Percentiles rank a stretch among this genome's conserved stretches.
phyloP scores from a whole-genome alignment of 2,113 vertebrate species.

The Pholis gunnellus region DNA sequence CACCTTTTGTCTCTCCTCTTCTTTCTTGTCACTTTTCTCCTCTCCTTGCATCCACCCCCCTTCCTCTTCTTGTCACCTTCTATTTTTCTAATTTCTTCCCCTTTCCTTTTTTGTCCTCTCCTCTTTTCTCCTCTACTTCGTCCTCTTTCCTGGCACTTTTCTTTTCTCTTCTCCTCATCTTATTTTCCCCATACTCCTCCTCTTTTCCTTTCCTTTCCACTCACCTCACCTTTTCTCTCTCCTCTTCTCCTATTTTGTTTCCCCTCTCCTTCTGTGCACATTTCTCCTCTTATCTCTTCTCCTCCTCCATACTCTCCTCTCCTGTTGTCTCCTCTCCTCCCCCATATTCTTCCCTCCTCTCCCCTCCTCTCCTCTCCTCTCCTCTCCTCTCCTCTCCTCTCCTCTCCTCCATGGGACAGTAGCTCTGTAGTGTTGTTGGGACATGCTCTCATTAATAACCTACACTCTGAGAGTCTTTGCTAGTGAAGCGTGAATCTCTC shows the following conservation, averaged over 20 bases:
- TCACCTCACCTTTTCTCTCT: not conserved
- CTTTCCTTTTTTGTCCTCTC: not conserved
- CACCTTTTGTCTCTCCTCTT: not conserved
- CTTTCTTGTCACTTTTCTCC: not conserved
- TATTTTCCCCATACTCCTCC: not conserved
- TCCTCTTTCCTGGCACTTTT: not conserved
- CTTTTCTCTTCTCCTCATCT: not conserved
- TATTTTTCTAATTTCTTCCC: not conserved
- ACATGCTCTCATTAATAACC: constrained; percentile 81
- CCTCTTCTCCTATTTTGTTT: not conserved
- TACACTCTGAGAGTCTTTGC: constrained; percentile 73
- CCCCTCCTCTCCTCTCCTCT: not conserved
- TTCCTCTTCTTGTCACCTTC: not conserved
- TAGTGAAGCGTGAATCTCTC: constrained; percentile 72
- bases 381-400: not conserved
- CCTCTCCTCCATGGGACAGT: constrained; percentile 40
- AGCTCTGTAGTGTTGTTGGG: constrained; percentile 74
- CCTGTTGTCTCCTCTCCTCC: not conserved
- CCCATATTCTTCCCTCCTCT: not conserved
- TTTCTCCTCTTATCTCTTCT: not conserved
- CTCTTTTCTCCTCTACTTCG: not conserved
- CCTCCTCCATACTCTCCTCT: not conserved
- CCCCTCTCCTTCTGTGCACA: not conserved
- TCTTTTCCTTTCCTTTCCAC: not conserved
- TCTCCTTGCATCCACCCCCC: not conserved